phyloP scores from a whole-genome alignment of 2,888 invertebrate species.

The Macaria liturata region DNA sequence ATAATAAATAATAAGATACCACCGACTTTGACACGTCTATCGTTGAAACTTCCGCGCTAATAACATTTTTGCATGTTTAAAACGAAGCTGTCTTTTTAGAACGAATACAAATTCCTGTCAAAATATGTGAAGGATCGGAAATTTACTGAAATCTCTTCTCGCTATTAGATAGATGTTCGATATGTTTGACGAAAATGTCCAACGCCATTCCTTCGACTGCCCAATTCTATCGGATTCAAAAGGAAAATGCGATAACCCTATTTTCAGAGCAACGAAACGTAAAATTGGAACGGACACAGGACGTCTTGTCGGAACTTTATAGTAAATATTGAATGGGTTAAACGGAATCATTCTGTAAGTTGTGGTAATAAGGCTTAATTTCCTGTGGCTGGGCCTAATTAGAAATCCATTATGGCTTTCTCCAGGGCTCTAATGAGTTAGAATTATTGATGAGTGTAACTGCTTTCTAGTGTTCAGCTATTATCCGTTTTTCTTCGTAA shows the following conservation, averaged over 20 bases:
- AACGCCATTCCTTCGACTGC: conserved; percentile 17
- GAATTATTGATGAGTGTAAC: conserved; percentile 22
- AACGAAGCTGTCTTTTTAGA: not conserved
- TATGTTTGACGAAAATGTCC: conserved; percentile 24
- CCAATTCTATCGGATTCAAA: conserved; percentile 29
- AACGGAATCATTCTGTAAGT: no score
- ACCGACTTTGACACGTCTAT: no score
- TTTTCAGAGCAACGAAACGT: conserved; percentile 40
- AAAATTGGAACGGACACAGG: conserved; percentile 46
- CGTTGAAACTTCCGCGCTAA: no score
- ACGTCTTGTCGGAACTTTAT: conserved; percentile 30
- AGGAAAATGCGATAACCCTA: conserved; percentile 34
- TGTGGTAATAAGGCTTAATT: no score
- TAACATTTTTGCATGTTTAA: no score
- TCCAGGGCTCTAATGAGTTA: conserved; percentile 10
- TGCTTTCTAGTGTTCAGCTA: conserved; percentile 14
- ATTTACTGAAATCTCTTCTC: conserved; percentile 2
- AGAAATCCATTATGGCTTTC: conserved; percentile 11
- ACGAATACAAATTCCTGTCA: not conserved
- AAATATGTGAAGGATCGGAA: not conserved
- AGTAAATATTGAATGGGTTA: not conserved
- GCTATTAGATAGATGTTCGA: conserved; percentile 5
- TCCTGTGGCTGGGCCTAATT: conserved; percentile 4
- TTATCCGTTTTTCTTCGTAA: conserved; percentile 4
- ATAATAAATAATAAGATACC: no score